Percentiles rank a stretch among this genome's conserved stretches.
These are phyloP conservation scores for Eristalinus aeneus DNA, from an alignment of 2,888 invertebrate species.

Conservation along the genomic window DNA sequence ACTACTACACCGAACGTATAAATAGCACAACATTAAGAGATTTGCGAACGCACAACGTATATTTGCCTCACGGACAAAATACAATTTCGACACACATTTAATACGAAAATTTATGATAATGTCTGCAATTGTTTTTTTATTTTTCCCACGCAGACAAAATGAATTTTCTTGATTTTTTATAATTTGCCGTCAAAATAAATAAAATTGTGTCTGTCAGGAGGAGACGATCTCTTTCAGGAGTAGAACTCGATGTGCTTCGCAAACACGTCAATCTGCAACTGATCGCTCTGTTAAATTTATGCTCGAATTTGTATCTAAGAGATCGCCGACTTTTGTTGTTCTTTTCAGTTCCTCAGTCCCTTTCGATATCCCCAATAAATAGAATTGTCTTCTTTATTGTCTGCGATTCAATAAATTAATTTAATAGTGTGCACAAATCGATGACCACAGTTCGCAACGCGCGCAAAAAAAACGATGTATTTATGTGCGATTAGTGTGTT, in stretches of 20 bases:
- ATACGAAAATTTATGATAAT: constrained; percentile 40
- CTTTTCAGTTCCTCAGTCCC: background rate
- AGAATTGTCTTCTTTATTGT: constrained; percentile 19
- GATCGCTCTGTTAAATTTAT: constrained; percentile 41
- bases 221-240: background rate
- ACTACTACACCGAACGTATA: constrained; percentile 40
- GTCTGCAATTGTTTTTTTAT: constrained; percentile 5
- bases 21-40: constrained; percentile 54
- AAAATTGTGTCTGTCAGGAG: background rate
- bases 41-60: constrained; percentile 37
- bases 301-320: constrained; percentile 53
- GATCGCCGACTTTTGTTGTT: constrained; percentile 28
- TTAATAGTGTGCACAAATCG: constrained; percentile 56
- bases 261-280: constrained; percentile 49
- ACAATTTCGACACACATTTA: constrained; percentile 19
- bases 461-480: background rate
- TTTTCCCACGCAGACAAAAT: constrained; percentile 6
- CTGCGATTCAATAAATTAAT: constrained; percentile 43
- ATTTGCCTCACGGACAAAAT: background rate
- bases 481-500: background rate
- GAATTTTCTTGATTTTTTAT: background rate
- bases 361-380: constrained; percentile 37
- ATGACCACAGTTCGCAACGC: constrained; percentile 9
- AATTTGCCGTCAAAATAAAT: background rate
- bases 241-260: constrained; percentile 28